These are phyloP conservation scores for Nomada fabriciana DNA, from an alignment of 2,888 invertebrate species.

Conservation along the genomic window DNA sequence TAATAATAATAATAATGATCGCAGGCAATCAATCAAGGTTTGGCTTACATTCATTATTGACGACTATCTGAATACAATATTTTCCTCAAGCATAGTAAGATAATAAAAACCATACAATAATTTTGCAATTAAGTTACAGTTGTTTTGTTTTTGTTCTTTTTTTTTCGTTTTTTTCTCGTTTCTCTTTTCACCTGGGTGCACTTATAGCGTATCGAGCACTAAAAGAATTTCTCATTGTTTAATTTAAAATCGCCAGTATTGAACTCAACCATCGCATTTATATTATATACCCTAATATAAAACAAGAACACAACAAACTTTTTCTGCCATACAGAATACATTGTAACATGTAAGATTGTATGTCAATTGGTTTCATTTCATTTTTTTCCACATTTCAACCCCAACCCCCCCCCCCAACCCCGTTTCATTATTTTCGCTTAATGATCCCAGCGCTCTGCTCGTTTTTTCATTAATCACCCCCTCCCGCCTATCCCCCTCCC, in stretches of 20 bases:
- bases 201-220: conserved; percentile 56
- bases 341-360: conserved; percentile 82
- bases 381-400: conserved; percentile 61
- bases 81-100: conserved; percentile 48
- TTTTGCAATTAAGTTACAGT: conserved; percentile 43
- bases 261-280: conserved; percentile 77
- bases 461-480: conserved; percentile 35
- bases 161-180: not conserved
- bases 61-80: conserved; percentile 63
- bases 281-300: conserved; percentile 82
- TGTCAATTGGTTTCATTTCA: conserved; percentile 77
- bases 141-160: not conserved
- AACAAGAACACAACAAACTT: conserved; percentile 84
- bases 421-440: not conserved
- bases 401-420: conserved; percentile 46
- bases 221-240: conserved; percentile 24
- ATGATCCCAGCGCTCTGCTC: too few relatives aligned
- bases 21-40: conserved; percentile 60
- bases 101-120: conserved; percentile 52
- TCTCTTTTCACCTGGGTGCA: conserved; percentile 22
- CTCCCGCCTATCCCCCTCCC: conserved; percentile 40
- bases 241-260: conserved; percentile 77
- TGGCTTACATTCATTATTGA: conserved; percentile 73
- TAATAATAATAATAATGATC: conserved; percentile 51
- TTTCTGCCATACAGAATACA: conserved; percentile 82